Evolutionary conservation across 2,888 invertebrate genomes (phyloP).

Genomic region (Odontocolon sp.): DNA sequence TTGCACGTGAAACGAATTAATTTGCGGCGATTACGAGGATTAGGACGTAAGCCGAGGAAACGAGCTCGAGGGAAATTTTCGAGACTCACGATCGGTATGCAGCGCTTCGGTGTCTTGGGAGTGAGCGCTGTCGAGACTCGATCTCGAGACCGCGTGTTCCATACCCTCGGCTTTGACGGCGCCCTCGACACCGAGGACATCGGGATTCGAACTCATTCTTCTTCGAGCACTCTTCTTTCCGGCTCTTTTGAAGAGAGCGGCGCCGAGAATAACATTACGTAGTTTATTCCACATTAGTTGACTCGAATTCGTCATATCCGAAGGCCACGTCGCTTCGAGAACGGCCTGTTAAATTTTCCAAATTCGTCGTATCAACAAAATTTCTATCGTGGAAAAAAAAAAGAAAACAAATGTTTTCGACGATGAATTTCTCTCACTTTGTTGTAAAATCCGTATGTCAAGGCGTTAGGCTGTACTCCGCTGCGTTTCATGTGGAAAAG

Average conservation of each 20-base stretch:
- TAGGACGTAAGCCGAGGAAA: slow-evolving; percentile 6
- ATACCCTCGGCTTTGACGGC: slow-evolving; percentile 73
- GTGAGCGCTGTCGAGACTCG: slow-evolving; percentile 79
- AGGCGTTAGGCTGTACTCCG: slow-evolving; percentile 97
- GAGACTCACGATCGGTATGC: slow-evolving; percentile 74
- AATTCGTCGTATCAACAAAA: slow-evolving; percentile 26
- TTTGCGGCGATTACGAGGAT: no score
- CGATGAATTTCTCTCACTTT: no score
- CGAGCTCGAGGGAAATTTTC: slow-evolving; percentile 4
- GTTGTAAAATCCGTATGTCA: slow-evolving; percentile 96
- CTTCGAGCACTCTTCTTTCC: slow-evolving; percentile 85
- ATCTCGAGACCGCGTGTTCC: slow-evolving; percentile 78
- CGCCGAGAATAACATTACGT: slow-evolving; percentile 94
- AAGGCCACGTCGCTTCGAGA: slow-evolving; percentile 97
- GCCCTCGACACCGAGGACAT: slow-evolving; percentile 76
- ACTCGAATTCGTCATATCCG: slow-evolving; percentile 90
- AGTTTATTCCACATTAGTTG: slow-evolving; percentile 96
- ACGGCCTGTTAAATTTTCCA: slow-evolving; percentile 87
- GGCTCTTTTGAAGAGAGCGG: slow-evolving; percentile 93
- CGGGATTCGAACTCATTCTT: slow-evolving; percentile 81
- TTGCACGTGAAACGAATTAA: no score
- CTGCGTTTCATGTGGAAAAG: slow-evolving; percentile 95
- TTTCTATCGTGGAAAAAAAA: no score
- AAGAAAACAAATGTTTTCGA: no score
- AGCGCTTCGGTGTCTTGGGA: slow-evolving; percentile 78